Percentiles rank a stretch among this genome's conserved stretches.
Conservation (phyloP, 2,888 invertebrate genomes). For the Linyphia triangularis region DNA sequence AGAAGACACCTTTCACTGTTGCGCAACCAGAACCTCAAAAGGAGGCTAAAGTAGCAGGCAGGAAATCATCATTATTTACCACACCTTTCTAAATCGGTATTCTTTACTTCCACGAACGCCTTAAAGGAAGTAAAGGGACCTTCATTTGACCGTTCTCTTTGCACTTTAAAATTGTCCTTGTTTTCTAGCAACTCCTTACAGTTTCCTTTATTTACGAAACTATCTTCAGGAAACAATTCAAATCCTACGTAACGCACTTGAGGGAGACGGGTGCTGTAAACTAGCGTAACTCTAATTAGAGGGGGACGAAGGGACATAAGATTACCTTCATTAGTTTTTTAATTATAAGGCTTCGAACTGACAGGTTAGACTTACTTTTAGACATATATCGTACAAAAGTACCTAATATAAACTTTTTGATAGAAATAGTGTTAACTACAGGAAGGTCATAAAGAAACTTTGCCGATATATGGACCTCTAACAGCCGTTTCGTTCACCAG, state of each 20-base stretch:
- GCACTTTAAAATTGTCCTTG: slow-evolving; percentile 25
- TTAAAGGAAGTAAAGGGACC: slow-evolving; percentile 25
- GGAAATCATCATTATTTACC: background rate
- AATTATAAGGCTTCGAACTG: no score
- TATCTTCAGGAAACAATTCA: background rate
- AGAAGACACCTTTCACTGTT: background rate
- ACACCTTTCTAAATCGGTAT: slow-evolving; percentile 29
- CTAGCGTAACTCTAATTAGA: no score
- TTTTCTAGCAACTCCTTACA: background rate
- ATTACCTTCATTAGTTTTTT: no score
- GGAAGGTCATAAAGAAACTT: no score
- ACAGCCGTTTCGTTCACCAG: no score
- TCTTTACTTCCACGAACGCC: slow-evolving; percentile 1
- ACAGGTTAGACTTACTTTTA: no score
- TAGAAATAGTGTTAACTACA: no score
- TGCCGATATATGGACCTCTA: no score
- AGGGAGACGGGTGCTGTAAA: background rate
- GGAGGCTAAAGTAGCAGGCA: background rate
- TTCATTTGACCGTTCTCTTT: slow-evolving; percentile 2
- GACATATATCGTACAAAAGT: no score
- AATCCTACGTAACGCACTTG: background rate
- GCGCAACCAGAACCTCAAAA: background rate
- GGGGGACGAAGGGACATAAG: no score
- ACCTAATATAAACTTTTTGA: no score
- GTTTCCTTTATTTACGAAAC: background rate